Evolutionary conservation across 2,797 vertebrate species (phyloP).

Genomic region (Bovichtus diacanthus): DNA sequence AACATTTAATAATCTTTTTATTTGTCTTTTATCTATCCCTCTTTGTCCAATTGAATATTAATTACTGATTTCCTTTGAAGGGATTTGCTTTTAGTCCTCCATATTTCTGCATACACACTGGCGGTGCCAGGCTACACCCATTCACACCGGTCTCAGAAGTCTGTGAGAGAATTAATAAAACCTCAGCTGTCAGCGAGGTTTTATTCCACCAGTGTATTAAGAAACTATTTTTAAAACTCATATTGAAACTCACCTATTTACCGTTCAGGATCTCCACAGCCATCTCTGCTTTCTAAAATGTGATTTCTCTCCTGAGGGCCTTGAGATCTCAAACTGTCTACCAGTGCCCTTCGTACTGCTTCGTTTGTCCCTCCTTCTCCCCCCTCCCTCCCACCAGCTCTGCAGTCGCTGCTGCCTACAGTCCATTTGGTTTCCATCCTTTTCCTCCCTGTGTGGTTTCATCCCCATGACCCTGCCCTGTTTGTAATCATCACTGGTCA

Average conservation of each 20-base stretch:
- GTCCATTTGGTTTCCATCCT: conserved; percentile 46
- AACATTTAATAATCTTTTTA: neutral
- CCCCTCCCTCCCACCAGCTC: conserved; percentile 24
- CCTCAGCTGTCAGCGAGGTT: conserved; percentile 36
- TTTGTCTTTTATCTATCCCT: neutral
- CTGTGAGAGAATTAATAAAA: conserved; percentile 41
- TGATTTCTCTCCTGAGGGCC: conserved; percentile 54
- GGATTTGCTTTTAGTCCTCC: neutral
- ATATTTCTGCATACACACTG: neutral
- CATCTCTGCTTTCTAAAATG: conserved; percentile 41
- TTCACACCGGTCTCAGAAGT: conserved; percentile 34
- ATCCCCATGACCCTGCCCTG: conserved; percentile 56
- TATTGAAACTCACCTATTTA: conserved; percentile 64
- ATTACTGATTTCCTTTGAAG: conserved; percentile 11
- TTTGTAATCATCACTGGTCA: conserved; percentile 55
- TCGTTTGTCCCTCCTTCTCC: conserved; percentile 13
- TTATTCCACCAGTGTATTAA: conserved; percentile 45
- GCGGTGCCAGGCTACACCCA: conserved; percentile 5
- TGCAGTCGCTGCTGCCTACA: conserved; percentile 16
- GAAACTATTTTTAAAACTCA: conserved; percentile 65
- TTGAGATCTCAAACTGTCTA: conserved; percentile 52
- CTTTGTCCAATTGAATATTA: conserved; percentile 14
- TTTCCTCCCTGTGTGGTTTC: conserved; percentile 44
- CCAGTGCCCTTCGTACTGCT: conserved; percentile 35
- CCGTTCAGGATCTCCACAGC: conserved; percentile 46